Base-by-base conservation (phyloP, 2,797 vertebrate genomes). In the Syngnathus acus region DNA sequence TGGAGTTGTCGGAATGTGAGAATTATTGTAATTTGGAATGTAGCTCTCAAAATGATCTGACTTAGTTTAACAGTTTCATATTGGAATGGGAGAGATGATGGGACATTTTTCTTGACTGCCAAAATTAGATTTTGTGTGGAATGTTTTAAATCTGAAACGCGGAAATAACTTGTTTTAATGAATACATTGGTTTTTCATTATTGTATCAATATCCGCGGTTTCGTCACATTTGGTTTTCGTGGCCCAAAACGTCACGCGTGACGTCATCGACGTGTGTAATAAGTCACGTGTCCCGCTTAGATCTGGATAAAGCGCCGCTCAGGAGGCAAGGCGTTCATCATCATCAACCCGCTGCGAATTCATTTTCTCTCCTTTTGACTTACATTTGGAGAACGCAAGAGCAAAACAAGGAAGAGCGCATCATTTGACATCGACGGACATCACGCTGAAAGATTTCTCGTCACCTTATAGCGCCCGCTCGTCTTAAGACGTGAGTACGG, bases 201-300 rank as follows among this genome's bases (percentile, higher is more conserved):
- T 32, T 55, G 23, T 57, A 16, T 6, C 26, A 32, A 3, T 6
- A 14, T 32, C 23, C 4, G 16, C 32, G 5, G 14, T 58, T 58
- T 58, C 26, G 9, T 37, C 55, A 58, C 21, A 45, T 47, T 62
- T 43, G 59, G 55, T 45, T 21, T 23, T 62, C 42, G 2, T 17
- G 48, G 72, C 60, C 67, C 48, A 5, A 1, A 5, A 55, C 39
- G 85, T 84, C 87, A 86, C 70, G 73, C 13, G 68, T 90, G 90
- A 91, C 90, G 89, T 89, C 51, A 57, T 39, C n/a, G 54, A 64
- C 21, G 81, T 3, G 87, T 87, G 85, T 86, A 87, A 84, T 84
- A 73, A 69, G 89, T 91, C 90, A 92, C 89, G 88, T 91, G 90
- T 68, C 5, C 63, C 3, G 69, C 80, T 86, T 83, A 87, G 85